phyloP scores from a whole-genome alignment of 2,888 invertebrate species.

The Troides aeacus region DNA sequence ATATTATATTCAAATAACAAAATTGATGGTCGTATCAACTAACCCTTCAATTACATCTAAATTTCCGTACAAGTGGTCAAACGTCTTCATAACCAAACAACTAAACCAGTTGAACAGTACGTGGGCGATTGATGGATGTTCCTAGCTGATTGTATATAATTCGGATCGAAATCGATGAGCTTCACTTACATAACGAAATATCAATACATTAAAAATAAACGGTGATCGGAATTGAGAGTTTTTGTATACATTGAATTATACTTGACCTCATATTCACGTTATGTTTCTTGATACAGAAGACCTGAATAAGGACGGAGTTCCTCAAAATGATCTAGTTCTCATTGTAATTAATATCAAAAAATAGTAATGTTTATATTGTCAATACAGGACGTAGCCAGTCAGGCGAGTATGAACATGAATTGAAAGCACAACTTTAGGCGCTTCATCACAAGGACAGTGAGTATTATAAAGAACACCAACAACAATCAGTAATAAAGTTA shows the following conservation, averaged over 20 bases:
- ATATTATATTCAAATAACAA: neutral
- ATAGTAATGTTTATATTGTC: too few species aligned
- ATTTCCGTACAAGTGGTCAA: slow-evolving; percentile 9
- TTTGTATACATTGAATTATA: neutral
- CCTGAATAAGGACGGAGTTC: too few species aligned
- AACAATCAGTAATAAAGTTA: neutral
- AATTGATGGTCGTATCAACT: neutral
- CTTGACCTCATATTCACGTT: too few species aligned
- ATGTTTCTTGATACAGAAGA: too few species aligned
- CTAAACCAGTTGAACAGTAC: neutral
- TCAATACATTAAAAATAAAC: slow-evolving; percentile 5
- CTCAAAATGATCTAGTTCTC: too few species aligned
- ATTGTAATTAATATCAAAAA: too few species aligned
- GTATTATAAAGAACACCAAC: neutral
- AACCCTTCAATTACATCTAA: neutral
- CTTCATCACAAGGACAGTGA: too few species aligned
- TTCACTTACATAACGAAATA: slow-evolving; percentile 16
- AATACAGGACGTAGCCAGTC: too few species aligned
- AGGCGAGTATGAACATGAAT: too few species aligned
- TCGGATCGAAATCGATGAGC: slow-evolving; percentile 11
- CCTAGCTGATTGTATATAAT: slow-evolving; percentile 25
- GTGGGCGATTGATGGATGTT: slow-evolving; percentile 18
- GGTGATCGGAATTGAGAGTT: neutral
- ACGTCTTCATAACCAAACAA: slow-evolving; percentile 12
- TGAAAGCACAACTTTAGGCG: too few species aligned